Base-by-base conservation (phyloP, 2,113 vertebrate species). In the Dunckerocampus dactyliophorus region DNA sequence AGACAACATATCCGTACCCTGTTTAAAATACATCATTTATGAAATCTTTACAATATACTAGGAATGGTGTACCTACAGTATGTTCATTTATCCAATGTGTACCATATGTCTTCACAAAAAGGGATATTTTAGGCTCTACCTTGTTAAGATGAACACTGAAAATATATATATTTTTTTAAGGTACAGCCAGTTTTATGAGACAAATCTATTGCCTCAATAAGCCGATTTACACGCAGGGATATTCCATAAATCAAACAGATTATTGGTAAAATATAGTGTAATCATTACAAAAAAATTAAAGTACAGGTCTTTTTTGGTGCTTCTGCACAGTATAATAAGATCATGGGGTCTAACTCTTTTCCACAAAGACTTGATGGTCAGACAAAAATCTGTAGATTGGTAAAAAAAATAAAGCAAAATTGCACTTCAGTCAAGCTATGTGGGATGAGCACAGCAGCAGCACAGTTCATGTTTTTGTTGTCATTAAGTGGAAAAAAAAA, bases 251-350 rank as follows among this genome's bases (percentile, higher is more conserved):
- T 21, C 34, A 12, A 16, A 58, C 52, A 47, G 4, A 50, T 53
- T n/a, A 74, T 71, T 62, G 31, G 48, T 55, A 15, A 67, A 73
- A 54, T 59, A 54, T 69, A 74, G 73, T 69, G 69, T 34, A 60
- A 64, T 68, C 62, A 63, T 17, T 71, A 34, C 31, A 70, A 62
- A 4, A 37, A 57, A 45, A 22, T 56, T 11, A 64, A 67, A 73
- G 71, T 73, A 79, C 82, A 62, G n/a, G 4, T 48, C 57, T 59
- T 39, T 56, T 22, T 10, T 67, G 64, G 63, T 9, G 28, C 52
- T n/a, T n/a, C 48, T 61, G 47, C 47, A 16, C 43, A 62, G 20
- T 21, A 15, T 34, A n/a, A n/a, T n/a, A 39, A 20, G 53, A 55
- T 20, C 16, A 45, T 34, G 19, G 31, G n/a, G 31, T 12, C 31